Evolutionary conservation across 64 coral and sea anemone species (phyloP).

Genomic region (Stylophora pistillata): DNA sequence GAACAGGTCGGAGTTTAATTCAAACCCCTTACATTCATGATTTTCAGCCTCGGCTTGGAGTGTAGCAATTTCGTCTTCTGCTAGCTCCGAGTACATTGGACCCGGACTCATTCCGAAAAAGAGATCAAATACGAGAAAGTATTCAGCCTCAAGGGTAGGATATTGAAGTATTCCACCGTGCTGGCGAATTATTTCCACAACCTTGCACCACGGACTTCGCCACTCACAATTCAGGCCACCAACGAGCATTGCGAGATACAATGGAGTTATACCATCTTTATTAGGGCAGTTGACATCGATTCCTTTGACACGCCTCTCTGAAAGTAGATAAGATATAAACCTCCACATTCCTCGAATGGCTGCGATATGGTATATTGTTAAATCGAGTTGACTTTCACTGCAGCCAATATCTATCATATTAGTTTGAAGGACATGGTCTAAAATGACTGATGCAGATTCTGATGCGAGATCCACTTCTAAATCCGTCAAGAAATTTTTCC

Average conservation of each 20-base stretch:
- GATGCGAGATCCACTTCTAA: constrained; percentile 42
- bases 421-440: neutral
- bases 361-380: constrained; percentile 41
- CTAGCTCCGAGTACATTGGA: neutral
- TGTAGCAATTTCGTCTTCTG: neutral
- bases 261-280: constrained; percentile 30
- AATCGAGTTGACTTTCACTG: neutral
- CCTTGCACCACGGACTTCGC: constrained; percentile 71
- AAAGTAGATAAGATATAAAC: constrained; percentile 4
- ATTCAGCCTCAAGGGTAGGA: constrained; percentile 1
- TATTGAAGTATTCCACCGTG: constrained; percentile 31
- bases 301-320: neutral
- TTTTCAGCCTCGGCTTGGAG: neutral
- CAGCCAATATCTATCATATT: constrained; percentile 2
- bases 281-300: constrained; percentile 26
- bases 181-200: constrained; percentile 24
- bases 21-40: too few species aligned
- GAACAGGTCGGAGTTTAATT: too few species aligned
- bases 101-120: neutral
- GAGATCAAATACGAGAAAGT: neutral
- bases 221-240: constrained; percentile 20
- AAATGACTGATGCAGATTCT: neutral
- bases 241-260: constrained; percentile 26
- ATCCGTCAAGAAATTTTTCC: neutral
- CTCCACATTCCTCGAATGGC: constrained; percentile 17